These are phyloP conservation scores for Lithophane ornitopus DNA, from an alignment of 2,888 invertebrate species.

Conservation along the genomic window DNA sequence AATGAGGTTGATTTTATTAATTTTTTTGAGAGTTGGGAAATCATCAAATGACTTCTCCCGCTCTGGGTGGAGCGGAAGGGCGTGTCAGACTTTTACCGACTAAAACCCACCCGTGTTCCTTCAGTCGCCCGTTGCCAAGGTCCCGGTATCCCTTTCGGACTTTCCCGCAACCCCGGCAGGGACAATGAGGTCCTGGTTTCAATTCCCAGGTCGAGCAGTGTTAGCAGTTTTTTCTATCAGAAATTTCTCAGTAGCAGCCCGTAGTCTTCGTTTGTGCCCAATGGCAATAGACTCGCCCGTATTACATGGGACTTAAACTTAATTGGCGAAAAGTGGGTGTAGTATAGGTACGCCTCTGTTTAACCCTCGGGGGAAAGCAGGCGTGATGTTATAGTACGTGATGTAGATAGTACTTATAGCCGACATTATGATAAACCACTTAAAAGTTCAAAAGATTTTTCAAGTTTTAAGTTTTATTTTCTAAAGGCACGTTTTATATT, in stretches of 20 bases:
- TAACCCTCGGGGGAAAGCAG: neutral
- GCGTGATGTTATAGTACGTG: neutral
- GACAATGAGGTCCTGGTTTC: neutral
- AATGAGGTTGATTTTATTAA: too few species aligned
- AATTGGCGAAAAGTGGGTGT: neutral
- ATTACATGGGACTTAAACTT: too few species aligned
- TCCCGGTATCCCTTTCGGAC: too few species aligned
- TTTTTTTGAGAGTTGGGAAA: too few species aligned
- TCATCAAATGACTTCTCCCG: too few species aligned
- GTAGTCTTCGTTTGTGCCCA: neutral
- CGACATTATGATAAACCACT: neutral
- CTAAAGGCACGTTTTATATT: constrained; percentile 3
- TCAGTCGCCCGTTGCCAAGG: too few species aligned
- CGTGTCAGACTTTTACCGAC: too few species aligned
- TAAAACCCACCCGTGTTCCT: too few species aligned
- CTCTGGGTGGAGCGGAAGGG: too few species aligned
- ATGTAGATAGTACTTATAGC: neutral
- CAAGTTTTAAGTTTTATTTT: neutral
- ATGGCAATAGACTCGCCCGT: too few species aligned
- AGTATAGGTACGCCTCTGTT: neutral
- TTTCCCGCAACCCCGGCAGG: too few species aligned
- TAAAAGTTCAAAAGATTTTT: neutral
- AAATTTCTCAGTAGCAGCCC: neutral
- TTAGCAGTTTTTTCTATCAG: neutral
- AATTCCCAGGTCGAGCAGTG: neutral